Conservation (phyloP, 2,797 vertebrate genomes). For the Okamejei kenojei region DNA sequence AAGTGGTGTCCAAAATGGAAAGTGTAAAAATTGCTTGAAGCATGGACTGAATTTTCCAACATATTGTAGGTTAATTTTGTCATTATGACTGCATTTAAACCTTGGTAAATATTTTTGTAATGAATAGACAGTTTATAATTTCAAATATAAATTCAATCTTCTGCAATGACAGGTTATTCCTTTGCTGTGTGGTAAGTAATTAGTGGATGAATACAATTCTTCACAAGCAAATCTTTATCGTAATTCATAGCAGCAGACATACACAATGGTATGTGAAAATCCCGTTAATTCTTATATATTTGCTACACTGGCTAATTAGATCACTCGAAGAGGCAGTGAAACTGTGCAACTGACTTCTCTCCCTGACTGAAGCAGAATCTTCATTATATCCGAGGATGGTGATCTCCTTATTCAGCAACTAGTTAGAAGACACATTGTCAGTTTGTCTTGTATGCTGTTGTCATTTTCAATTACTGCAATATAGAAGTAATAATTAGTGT, state of each 20-base stretch:
- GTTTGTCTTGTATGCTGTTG: not conserved
- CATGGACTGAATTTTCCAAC: not conserved
- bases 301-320: too few relatives aligned
- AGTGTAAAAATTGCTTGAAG: not conserved
- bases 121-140: not conserved
- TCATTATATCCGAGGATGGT: not conserved
- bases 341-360: not conserved
- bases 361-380: not conserved
- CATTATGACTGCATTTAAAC: not conserved
- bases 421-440: not conserved
- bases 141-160: not conserved
- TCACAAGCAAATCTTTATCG: not conserved
- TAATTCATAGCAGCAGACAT: not conserved
- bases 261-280: not conserved
- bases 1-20: not conserved
- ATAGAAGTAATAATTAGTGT: not conserved
- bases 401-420: not conserved
- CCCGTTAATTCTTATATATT: not conserved
- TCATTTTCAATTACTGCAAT: not conserved
- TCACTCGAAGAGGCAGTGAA: not conserved
- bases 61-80: not conserved
- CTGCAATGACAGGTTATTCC: not conserved
- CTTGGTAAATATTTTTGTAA: not conserved
- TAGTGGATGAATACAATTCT: not conserved
- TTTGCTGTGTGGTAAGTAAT: not conserved